A percentile compares a stretch with the other conserved stretches of the same genome.
Evolutionary conservation across 1,140 invertebrate species (phyloP).

Genomic region (Macrosteles quadrilineatus): DNA sequence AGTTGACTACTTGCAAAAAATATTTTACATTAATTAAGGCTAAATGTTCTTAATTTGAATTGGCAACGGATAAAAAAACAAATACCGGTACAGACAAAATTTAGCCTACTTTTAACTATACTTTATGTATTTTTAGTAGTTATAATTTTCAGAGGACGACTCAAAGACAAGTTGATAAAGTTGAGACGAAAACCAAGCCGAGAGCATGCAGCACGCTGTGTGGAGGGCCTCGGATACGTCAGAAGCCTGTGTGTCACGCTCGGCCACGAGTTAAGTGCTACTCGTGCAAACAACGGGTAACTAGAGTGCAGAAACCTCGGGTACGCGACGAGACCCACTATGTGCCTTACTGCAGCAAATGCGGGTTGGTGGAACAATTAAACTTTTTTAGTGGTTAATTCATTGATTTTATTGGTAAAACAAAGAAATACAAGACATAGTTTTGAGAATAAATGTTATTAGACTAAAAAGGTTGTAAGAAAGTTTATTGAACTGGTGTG

Average conservation of each 20-base stretch:
- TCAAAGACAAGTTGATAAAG: no score
- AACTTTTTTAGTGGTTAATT: neutral
- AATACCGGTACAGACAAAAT: no score
- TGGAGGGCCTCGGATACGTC: neutral
- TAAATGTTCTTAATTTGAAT: no score
- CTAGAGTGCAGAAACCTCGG: neutral
- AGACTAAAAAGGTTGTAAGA: neutral
- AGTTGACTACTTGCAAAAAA: no score
- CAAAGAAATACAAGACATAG: neutral
- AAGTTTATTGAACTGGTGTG: neutral
- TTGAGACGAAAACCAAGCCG: no score
- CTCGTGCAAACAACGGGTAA: neutral
- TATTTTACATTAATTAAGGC: no score
- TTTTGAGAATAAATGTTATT: neutral
- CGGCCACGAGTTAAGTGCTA: neutral
- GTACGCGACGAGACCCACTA: neutral
- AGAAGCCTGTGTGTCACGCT: constrained; percentile 26
- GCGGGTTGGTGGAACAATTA: neutral
- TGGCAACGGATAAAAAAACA: no score
- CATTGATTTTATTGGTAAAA: neutral
- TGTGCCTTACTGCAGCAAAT: neutral
- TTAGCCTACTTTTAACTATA: no score
- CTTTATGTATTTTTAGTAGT: no score
- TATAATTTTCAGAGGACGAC: no score
- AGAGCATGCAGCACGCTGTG: neutral